Evolutionary conservation across 2,888 invertebrate genomes (phyloP).

Genomic region (Andricus quercusramuli): DNA sequence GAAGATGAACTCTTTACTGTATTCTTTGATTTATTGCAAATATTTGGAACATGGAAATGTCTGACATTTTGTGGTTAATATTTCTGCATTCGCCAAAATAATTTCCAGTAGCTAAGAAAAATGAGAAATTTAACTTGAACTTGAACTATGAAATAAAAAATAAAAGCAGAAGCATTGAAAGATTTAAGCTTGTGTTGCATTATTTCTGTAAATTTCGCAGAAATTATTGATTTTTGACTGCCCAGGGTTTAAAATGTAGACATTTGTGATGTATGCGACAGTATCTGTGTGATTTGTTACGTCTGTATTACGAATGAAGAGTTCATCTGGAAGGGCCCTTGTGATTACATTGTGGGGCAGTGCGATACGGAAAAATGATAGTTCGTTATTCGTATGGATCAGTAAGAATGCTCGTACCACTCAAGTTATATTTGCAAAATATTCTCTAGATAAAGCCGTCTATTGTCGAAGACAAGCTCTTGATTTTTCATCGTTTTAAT

Average conservation of each 20-base stretch:
- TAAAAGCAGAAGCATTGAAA: not conserved
- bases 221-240: conserved; percentile 52
- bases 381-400: conserved; percentile 28
- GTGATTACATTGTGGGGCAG: conserved; percentile 17
- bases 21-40: not conserved
- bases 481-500: not conserved
- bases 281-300: conserved; percentile 24
- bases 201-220: not conserved
- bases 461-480: no score
- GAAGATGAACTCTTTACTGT: not conserved
- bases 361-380: conserved; percentile 21
- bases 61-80: not conserved
- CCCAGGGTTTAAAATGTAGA: conserved; percentile 63
- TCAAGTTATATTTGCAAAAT: conserved; percentile 11
- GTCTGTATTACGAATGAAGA: conserved; percentile 31
- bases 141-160: not conserved
- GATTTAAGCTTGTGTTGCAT: not conserved
- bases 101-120: not conserved
- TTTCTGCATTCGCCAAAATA: conserved; percentile 32
- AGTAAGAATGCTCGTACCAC: conserved; percentile 39
- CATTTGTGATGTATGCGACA: conserved; percentile 34
- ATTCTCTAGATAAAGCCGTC: not conserved
- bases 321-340: conserved; percentile 21
- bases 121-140: not conserved
- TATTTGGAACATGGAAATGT: not conserved